phyloP scores from a whole-genome alignment of 2,888 invertebrate species.

The Brachypalpus laphriformis region DNA sequence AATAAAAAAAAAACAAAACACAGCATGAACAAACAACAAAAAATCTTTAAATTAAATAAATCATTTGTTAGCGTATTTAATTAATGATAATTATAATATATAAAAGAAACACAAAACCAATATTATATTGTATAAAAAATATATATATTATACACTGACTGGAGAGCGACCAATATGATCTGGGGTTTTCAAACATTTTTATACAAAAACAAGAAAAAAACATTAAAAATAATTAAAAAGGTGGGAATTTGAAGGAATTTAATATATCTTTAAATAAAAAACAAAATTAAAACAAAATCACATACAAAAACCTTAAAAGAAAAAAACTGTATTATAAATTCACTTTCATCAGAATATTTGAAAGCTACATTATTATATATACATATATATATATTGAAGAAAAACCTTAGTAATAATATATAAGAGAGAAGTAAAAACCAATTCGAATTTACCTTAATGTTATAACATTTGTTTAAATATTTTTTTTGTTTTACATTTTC shows the following conservation, averaged over 20 bases:
- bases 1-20: constrained; percentile 26
- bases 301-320: constrained; percentile 51
- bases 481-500: constrained; percentile 6
- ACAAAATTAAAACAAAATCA: constrained; percentile 34
- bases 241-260: constrained; percentile 69
- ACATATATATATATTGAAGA: constrained; percentile 61
- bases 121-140: constrained; percentile 70
- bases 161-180: constrained; percentile 82
- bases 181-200: constrained; percentile 81
- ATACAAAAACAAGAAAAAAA: constrained; percentile 74
- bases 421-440: constrained; percentile 70
- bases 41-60: constrained; percentile 48
- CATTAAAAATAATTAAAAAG: constrained; percentile 55
- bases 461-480: constrained; percentile 73
- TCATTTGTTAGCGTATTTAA: constrained; percentile 71
- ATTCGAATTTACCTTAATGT: constrained; percentile 74
- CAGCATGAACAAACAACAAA: constrained; percentile 51
- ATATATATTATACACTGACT: constrained; percentile 79
- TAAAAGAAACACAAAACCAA: constrained; percentile 65
- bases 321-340: constrained; percentile 64
- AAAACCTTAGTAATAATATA: constrained; percentile 46
- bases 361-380: constrained; percentile 66
- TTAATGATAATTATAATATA: constrained; percentile 70
- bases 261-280: constrained; percentile 64
- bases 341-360: constrained; percentile 66